Percentiles rank a stretch among this genome's conserved stretches.
These are phyloP conservation scores for Ceramica pisi DNA, from an alignment of 2,888 invertebrate genomes.

Conservation along the genomic window DNA sequence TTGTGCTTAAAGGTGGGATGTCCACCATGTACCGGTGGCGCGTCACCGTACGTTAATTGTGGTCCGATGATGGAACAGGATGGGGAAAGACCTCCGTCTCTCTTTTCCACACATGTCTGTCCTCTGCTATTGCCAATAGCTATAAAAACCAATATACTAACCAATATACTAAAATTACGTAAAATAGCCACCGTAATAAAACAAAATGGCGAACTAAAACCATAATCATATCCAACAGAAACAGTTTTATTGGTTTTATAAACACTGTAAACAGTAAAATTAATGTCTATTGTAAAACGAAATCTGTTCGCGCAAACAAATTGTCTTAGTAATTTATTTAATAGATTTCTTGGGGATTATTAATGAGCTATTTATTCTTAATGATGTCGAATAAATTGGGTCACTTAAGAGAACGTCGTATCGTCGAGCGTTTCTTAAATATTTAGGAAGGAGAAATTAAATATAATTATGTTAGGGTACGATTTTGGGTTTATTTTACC, in stretches of 20 bases:
- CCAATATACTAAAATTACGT: background rate
- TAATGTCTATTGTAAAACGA: constrained; percentile 31
- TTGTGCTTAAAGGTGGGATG: too few species aligned
- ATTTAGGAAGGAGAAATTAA: constrained; percentile 39
- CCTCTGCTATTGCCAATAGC: too few species aligned
- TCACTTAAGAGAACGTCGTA: constrained; percentile 33
- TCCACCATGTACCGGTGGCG: too few species aligned
- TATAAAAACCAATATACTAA: too few species aligned
- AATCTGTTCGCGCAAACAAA: constrained; percentile 60
- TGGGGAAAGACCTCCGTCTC: too few species aligned
- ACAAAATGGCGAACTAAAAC: background rate
- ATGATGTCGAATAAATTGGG: constrained; percentile 62
- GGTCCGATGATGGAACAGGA: too few species aligned
- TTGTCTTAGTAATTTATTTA: constrained; percentile 54
- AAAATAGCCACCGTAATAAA: background rate
- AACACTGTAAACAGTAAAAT: constrained; percentile 41
- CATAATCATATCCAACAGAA: constrained; percentile 8
- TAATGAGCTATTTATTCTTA: constrained; percentile 63
- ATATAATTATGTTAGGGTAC: constrained; percentile 31
- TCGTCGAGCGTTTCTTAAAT: constrained; percentile 17
- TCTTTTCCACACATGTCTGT: too few species aligned
- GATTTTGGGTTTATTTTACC: background rate
- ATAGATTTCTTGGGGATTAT: constrained; percentile 58
- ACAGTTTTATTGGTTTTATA: constrained; percentile 21
- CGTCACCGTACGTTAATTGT: too few species aligned